These are phyloP conservation scores for Caenorhabditis sinica DNA, from an alignment of 2,888 invertebrate species.

Conservation along the genomic window DNA sequence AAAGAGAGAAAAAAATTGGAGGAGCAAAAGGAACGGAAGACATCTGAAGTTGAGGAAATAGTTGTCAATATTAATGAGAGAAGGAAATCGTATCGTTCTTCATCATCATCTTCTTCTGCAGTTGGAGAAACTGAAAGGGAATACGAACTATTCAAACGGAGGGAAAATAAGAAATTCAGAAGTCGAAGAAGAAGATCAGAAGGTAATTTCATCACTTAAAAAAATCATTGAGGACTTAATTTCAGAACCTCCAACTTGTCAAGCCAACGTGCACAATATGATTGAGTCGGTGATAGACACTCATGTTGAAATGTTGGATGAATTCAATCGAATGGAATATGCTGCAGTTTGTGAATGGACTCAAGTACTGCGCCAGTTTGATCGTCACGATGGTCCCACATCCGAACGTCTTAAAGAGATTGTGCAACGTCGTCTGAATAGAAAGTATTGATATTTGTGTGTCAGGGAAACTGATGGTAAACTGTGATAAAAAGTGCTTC, in stretches of 20 bases:
- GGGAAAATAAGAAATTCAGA: conserved; percentile 11
- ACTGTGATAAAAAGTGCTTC: no score
- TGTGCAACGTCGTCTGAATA: conserved; percentile 26
- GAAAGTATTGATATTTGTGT: conserved; percentile 27
- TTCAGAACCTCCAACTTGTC: conserved; percentile 40
- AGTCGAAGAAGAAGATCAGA: conserved; percentile 24
- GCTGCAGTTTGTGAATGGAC: conserved; percentile 44
- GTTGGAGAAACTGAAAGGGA: conserved; percentile 15
- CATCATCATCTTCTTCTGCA: conserved; percentile 18
- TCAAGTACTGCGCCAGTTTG: conserved; percentile 6
- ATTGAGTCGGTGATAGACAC: conserved; percentile 33
- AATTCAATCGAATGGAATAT: conserved; percentile 52
- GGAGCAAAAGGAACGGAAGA: neutral
- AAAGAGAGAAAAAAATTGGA: neutral
- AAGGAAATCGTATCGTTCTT: conserved; percentile 6
- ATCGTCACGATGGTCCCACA: conserved; percentile 36
- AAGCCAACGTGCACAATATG: conserved; percentile 38
- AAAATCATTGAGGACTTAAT: neutral
- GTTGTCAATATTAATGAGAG: no score
- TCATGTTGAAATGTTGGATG: conserved; percentile 51
- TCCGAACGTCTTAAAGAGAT: conserved; percentile 29
- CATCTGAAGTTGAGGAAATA: neutral
- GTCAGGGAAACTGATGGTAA: no score
- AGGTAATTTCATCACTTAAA: conserved; percentile 9
- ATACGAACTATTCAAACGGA: neutral